Percentiles rank a stretch among this genome's conserved stretches.
Conservation (phyloP, 2,888 invertebrate genomes). For the Eugnorisma glareosa region DNA sequence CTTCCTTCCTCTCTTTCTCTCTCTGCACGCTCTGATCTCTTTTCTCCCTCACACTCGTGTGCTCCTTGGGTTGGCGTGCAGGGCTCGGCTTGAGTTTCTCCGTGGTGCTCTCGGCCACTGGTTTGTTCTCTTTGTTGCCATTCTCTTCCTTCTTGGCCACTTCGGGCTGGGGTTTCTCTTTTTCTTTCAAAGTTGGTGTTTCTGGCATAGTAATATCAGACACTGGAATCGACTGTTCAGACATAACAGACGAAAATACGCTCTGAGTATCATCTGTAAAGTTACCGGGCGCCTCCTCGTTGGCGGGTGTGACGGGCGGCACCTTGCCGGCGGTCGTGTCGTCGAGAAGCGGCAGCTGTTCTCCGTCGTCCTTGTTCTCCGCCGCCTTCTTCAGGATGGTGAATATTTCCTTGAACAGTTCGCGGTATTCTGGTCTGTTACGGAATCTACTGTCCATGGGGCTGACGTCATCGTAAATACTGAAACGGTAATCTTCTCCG, state of each 20-base stretch:
- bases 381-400: conserved; percentile 95
- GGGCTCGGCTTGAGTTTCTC: conserved; percentile 74
- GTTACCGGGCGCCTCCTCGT: conserved; percentile 92
- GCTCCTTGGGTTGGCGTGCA: conserved; percentile 72
- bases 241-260: conserved; percentile 94
- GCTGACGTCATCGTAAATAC: conserved; percentile 95
- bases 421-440: conserved; percentile 95
- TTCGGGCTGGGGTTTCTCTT: conserved; percentile 76
- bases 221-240: conserved; percentile 93
- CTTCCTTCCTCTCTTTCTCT: conserved; percentile 65
- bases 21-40: conserved; percentile 70
- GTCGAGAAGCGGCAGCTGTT: conserved; percentile 93
- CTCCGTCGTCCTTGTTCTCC: conserved; percentile 95
- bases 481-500: conserved; percentile 96
- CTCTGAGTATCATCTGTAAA: conserved; percentile 94
- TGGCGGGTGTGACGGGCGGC: conserved; percentile 93
- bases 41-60: conserved; percentile 74
- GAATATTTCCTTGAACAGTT: conserved; percentile 96
- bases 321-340: conserved; percentile 91
- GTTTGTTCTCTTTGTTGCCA: conserved; percentile 82
- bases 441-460: conserved; percentile 95
- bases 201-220: conserved; percentile 92
- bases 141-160: conserved; percentile 79
- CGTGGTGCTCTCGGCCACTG: conserved; percentile 78
- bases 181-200: conserved; percentile 89